phyloP scores from a whole-genome alignment of 2,888 invertebrate species.

The Spodoptera picta region DNA sequence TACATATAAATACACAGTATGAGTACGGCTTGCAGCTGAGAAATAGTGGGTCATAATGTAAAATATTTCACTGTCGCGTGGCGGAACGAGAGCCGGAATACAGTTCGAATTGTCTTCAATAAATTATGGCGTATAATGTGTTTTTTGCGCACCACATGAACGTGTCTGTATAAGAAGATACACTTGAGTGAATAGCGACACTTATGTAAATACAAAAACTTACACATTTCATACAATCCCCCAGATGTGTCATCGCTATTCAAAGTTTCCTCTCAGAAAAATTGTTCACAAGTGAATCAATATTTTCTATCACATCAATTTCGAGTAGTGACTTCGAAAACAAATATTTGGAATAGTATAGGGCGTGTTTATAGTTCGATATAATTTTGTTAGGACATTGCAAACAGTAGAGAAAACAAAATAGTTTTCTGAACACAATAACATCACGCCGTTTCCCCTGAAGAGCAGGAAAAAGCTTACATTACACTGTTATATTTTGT shows the following conservation, averaged over 20 bases:
- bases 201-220: slow-evolving; percentile 53
- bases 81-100: slow-evolving; percentile 42
- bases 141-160: slow-evolving; percentile 36
- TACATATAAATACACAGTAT: slow-evolving; percentile 38
- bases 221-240: slow-evolving; percentile 51
- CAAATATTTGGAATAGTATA: slow-evolving; percentile 27
- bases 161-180: slow-evolving; percentile 25
- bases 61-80: slow-evolving; percentile 50
- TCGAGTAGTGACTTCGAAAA: slow-evolving; percentile 32
- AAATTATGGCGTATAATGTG: slow-evolving; percentile 44
- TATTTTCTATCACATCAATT: slow-evolving; percentile 52
- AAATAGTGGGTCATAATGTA: slow-evolving; percentile 51
- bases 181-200: slow-evolving; percentile 45
- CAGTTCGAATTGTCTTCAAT: slow-evolving; percentile 44
- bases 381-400: slow-evolving; percentile 9
- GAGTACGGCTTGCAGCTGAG: slow-evolving; percentile 33
- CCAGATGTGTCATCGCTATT: slow-evolving; percentile 51
- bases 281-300: slow-evolving; percentile 55
- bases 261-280: slow-evolving; percentile 47
- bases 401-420: not conserved
- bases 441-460: no score
- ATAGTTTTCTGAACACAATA: not conserved
- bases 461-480: no score
- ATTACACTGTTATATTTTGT: no score
- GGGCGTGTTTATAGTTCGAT: slow-evolving; percentile 1